Evolutionary conservation across 2,888 invertebrate genomes (phyloP).

Genomic region (Ctenicera cuprea): DNA sequence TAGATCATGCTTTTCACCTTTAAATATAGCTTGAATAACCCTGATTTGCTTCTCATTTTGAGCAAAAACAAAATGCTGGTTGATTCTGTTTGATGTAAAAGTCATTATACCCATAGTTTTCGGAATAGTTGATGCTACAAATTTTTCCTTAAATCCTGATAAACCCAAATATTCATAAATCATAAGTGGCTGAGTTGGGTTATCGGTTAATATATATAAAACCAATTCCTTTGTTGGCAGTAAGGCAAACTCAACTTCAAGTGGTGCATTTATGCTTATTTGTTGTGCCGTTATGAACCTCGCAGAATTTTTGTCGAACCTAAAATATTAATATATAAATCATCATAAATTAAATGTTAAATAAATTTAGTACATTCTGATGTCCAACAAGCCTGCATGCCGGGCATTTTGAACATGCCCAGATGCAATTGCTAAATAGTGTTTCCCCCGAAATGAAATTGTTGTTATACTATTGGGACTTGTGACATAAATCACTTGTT

Average conservation of each 20-base stretch:
- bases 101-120: slow-evolving; percentile 57
- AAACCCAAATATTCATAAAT: slow-evolving; percentile 72
- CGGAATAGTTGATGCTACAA: slow-evolving; percentile 58
- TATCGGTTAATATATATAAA: slow-evolving; percentile 69
- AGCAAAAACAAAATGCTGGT: slow-evolving; percentile 64
- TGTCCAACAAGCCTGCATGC: slow-evolving; percentile 65
- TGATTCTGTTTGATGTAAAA: slow-evolving; percentile 59
- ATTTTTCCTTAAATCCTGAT: slow-evolving; percentile 67
- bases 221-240: slow-evolving; percentile 72
- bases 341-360: too few species aligned
- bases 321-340: slow-evolving; percentile 55
- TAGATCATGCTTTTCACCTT: slow-evolving; percentile 56
- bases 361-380: slow-evolving; percentile 64
- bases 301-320: slow-evolving; percentile 59
- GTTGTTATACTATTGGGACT: slow-evolving; percentile 63
- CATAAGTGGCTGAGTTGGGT: slow-evolving; percentile 68
- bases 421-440: slow-evolving; percentile 67
- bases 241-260: slow-evolving; percentile 68
- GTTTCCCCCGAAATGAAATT: slow-evolving; percentile 58
- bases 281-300: slow-evolving; percentile 68
- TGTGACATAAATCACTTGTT: slow-evolving; percentile 63
- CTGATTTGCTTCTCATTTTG: slow-evolving; percentile 60
- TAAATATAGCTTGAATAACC: slow-evolving; percentile 66
- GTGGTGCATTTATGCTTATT: slow-evolving; percentile 66
- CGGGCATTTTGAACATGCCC: slow-evolving; percentile 63